Base-by-base conservation (phyloP, 2,113 vertebrate species). In the Rhabdomys dilectus region DNA sequence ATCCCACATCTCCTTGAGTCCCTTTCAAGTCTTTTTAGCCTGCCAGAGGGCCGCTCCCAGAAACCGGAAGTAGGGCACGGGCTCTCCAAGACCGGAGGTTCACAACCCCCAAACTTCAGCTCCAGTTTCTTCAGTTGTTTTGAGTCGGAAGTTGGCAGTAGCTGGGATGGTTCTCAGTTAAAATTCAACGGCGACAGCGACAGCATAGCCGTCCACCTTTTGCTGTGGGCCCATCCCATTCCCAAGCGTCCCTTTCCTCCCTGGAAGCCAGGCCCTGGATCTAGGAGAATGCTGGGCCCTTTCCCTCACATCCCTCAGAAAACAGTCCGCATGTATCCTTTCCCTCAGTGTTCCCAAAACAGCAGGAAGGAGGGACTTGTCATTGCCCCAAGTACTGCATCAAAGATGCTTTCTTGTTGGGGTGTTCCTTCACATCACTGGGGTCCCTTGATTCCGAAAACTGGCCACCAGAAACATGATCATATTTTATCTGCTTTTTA, bases 1-100 rank as follows among this genome's bases (percentile, higher is more conserved):
- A 4, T 0, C 6, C 22, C 9, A 13, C 45, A 42, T 9, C 2
- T 4, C 5, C 22, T 3, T 1, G 9, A 8, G 13, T 11, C 5
- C 11, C 8, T 29, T 91, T n/a, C 3, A 45, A 53, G 22, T 11
- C 24, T 58, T 81, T 81, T 22, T 31, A 58, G 3, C 29, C 70
- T 36, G 80, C 62, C 19, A 3, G 16, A 58, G 76, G 75, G 26
- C 34, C 7, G 39, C 24, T 62, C n/a, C 58, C 8, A 3, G 39
- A 45, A 29, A 12, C 84, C 42, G 42, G 84, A 84, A 62, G 58
- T 29, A 29, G 58, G 24, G 9, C n/a, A 17, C 80, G 1, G n/a
- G 36, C 19, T 17, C 39, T 45, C 7, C 3, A 62, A 8, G 24
- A 48, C 24, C 53, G 13, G 81, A 60, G 39, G 56, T 42, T 39